Base-by-base conservation (phyloP, 2,888 invertebrate species). In the Monoplex corrugatus region DNA sequence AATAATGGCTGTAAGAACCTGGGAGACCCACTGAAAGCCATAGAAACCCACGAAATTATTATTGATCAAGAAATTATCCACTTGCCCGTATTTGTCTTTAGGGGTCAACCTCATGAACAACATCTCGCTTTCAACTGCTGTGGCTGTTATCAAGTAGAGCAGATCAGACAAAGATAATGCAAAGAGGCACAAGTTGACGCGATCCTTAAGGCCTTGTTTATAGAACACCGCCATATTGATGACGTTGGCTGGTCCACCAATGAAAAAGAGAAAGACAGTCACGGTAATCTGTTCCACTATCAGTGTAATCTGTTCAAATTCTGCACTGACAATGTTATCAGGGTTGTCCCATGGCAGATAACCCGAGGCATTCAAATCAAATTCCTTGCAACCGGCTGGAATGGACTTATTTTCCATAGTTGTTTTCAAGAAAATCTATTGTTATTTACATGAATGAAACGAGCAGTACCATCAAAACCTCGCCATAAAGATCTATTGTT, bases 141-240 rank as follows among this genome's bases (percentile, higher is more conserved):
- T 80, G 19, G 43, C 23, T 2, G 23, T 3, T 28, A 38, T 80
- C 43, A 43, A 6, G 43, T 43, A 80, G 23, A 80, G 43, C 1
- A 23, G 5, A n/a, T 80, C 80, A 6, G 80, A 16, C 28, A 80
- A 28, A 1, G 80, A 13, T 43, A 80, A n/a, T 8, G 43, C 43
- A 28, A 80, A 80, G 28, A 80, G 80, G 3, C 44, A 80, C 43
- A 80, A 28, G 43, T 35, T 80, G n/a, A 80, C 80, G 16, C 80
- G 80, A 43, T 80, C 80, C n/a, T 43, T 80, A 3, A 80, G 43
- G 5, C 80, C 80, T n/a, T 80, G 80, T n/a, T 43, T 80, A 43
- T 44, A 43, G 23, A 80, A 80, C 80, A 80, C 80, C 80, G 40
- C 80, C 80, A 80, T 40, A 43, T 80, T 80, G 80, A 80, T 80